Evolutionary conservation across 64 coral and sea anemone species (phyloP), one percentile per base, ranked within the genome.

Genomic region (Montipora cactus): DNA sequence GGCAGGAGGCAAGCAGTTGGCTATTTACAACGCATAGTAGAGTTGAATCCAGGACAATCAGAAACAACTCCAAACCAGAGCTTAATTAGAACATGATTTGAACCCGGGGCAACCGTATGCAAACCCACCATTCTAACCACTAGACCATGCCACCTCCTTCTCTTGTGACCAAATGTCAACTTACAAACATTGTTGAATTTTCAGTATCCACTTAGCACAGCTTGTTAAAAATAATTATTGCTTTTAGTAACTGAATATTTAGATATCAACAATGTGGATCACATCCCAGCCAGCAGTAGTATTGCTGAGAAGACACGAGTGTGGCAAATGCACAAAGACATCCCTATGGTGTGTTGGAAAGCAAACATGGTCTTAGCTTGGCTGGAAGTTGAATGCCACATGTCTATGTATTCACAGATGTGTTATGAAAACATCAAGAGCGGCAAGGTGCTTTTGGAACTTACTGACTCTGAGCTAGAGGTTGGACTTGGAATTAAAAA

Each of bases 341-440:
- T 87, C 18, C 74, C 95, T n/a, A 96, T 96, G 87, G 79, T 77
- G 1, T 89, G 87, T 16, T 96, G 95, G 95, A 96, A 93, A 91
- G 91, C 95, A 49, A 93, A 93, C 50, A 90, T 93, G 87, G 95
- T 96, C 28, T 51, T 96, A 22, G 95, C 95, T 3, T 96, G 91
- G 91, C 72, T 96, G 9, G 91, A 96, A 52, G 95, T 96, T 19
- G 91, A 96, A 77, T 89, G 91, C 4, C 86, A 93, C 16, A 96
- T 96, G 95, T 91, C 95, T 13, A 90, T 93, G 87, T 96, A 96
- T 55, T 79, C 88, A 75, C 91, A 90, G 21, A 89, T 89, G 78
- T 93, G 91, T 53, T 88, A 93, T 59, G 91, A 96, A 11, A 96
- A 96, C 52, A 84, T 96, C 11, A 93, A 93, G 75, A 96, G 91